Conservation (phyloP, 2,797 vertebrate genomes). For the Myotis daubentonii region DNA sequence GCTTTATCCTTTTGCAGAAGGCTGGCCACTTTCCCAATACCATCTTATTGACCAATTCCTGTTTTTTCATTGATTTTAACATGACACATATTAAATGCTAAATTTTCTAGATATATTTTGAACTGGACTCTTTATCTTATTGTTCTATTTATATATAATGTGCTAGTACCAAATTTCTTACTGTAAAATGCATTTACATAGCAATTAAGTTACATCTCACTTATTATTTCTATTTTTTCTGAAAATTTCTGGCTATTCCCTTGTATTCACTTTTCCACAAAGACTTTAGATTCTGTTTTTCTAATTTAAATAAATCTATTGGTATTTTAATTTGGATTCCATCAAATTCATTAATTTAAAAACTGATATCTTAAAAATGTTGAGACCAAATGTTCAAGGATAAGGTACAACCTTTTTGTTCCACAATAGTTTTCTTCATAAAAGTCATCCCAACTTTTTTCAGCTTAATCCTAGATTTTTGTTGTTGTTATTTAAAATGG, state of each 20-base stretch:
- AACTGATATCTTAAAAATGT: not conserved
- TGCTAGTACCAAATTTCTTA: not conserved
- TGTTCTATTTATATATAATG: not conserved
- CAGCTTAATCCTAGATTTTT: not conserved
- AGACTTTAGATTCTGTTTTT: slow-evolving; percentile 36
- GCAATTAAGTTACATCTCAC: not conserved
- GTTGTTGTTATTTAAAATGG: not conserved
- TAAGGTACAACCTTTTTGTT: not conserved
- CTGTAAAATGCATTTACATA: slow-evolving; percentile 35
- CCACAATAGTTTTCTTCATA: not conserved
- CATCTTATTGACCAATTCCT: slow-evolving; percentile 18
- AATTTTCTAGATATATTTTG: slow-evolving; percentile 6
- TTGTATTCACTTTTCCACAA: not conserved
- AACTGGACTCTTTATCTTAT: not conserved
- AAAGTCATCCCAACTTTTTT: not conserved
- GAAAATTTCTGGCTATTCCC: not conserved
- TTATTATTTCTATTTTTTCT: slow-evolving; percentile 29
- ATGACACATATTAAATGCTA: not conserved
- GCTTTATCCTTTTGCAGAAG: not conserved
- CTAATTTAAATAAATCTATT: slow-evolving; percentile 40
- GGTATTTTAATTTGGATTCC: slow-evolving; percentile 29
- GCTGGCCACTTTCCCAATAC: not conserved
- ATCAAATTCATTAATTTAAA: slow-evolving; percentile 29
- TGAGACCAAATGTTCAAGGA: not conserved
- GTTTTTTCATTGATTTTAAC: slow-evolving; percentile 33